Conservation (phyloP, 1,140 invertebrate genomes). For the Liolophura sinensis region DNA sequence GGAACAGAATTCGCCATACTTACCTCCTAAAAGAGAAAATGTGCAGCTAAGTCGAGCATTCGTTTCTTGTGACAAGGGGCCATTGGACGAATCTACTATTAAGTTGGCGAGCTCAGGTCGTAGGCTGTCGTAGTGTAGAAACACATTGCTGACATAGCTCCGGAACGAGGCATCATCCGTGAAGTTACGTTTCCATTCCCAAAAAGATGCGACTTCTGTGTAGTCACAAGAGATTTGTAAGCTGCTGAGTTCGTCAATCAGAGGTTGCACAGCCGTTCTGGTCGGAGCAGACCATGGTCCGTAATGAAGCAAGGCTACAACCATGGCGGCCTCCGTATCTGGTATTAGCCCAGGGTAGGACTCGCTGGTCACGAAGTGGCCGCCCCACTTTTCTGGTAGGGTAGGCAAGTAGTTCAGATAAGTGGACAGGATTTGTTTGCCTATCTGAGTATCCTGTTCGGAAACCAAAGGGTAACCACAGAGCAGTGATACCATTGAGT, state of each 20-base stretch:
- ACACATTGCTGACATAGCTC: no score
- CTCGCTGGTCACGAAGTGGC: constrained; percentile 13
- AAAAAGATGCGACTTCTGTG: constrained; percentile 13
- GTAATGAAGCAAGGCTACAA: constrained; percentile 14
- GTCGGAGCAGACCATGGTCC: constrained; percentile 8
- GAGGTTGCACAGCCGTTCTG: constrained; percentile 4
- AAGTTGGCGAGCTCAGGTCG: no score
- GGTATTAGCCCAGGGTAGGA: neutral
- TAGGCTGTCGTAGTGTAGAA: no score
- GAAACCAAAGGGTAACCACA: no score
- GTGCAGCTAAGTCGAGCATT: no score
- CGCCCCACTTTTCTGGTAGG: constrained; percentile 15
- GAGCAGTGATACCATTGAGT: no score
- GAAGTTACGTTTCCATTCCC: constrained; percentile 14
- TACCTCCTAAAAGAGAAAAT: no score
- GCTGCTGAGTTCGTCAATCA: constrained; percentile 4
- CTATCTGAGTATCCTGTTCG: no score
- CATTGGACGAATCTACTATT: no score
- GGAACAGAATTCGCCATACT: no score
- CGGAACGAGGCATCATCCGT: neutral
- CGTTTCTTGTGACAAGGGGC: no score
- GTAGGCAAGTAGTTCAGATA: neutral
- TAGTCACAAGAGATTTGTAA: neutral
- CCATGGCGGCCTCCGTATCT: neutral
- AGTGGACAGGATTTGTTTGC: no score